Conservation (phyloP, 2,113 vertebrate genomes). For the Blennius ocellaris region DNA sequence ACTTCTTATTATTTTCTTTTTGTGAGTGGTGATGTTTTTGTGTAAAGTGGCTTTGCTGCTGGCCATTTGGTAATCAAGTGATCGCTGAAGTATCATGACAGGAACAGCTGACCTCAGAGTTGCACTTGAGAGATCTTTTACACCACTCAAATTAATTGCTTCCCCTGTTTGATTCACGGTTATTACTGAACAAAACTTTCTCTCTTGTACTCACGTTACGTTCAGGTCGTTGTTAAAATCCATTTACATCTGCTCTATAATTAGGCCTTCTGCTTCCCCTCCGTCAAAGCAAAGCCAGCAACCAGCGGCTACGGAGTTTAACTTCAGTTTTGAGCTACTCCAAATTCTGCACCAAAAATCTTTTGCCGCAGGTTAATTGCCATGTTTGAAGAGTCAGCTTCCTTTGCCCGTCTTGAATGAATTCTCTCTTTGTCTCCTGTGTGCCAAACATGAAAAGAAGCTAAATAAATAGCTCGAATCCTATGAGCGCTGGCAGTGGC, state of each 20-base stretch:
- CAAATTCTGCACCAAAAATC: constrained; percentile 46
- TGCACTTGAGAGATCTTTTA: constrained; percentile 16
- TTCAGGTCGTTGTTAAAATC: constrained; percentile 42
- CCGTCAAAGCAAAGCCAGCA: constrained; percentile 30
- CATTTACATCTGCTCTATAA: constrained; percentile 37
- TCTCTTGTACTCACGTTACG: constrained; percentile 21
- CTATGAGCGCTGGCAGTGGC: constrained; percentile 55
- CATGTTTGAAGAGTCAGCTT: constrained; percentile 60
- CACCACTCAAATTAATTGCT: constrained; percentile 38
- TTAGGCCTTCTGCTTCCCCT: constrained; percentile 29
- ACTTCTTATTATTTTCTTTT: constrained; percentile 3
- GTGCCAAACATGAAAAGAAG: constrained; percentile 62
- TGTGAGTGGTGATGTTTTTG: constrained; percentile 3
- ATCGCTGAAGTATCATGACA: constrained; percentile 16
- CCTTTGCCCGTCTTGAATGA: constrained; percentile 53
- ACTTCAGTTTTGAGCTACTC: constrained; percentile 33
- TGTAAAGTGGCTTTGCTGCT: constrained; percentile 23
- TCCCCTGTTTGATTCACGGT: constrained; percentile 34
- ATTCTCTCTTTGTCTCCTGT: constrained; percentile 56
- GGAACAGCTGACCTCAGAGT: constrained; percentile 11
- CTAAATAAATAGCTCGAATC: constrained; percentile 68
- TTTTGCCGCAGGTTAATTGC: constrained; percentile 72
- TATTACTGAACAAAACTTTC: constrained; percentile 12
- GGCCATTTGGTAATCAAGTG: constrained; percentile 32
- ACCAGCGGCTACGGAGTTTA: constrained; percentile 34